phyloP scores from a whole-genome alignment of 2,888 invertebrate species.

The Alcis repandata region DNA sequence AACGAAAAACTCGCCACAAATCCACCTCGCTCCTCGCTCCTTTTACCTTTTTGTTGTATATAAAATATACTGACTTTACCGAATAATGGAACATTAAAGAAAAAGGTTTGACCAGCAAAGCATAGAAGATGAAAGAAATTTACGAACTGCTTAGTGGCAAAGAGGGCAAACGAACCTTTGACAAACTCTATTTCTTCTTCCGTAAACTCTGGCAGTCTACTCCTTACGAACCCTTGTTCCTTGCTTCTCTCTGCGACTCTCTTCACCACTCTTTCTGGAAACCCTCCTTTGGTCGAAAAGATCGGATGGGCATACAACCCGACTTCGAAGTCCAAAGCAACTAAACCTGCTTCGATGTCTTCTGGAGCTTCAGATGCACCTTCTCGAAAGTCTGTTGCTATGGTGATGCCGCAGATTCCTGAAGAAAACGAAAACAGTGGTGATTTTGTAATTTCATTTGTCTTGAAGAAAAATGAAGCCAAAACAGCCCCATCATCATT shows the following conservation, averaged over 20 bases:
- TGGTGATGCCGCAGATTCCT: conserved; percentile 71
- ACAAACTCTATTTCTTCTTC: conserved; percentile 69
- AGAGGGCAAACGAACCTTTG: conserved; percentile 63
- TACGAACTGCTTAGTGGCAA: too few species aligned
- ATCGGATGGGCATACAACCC: conserved; percentile 81
- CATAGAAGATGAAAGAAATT: too few species aligned
- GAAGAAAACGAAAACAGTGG: neutral
- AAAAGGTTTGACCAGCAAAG: too few species aligned
- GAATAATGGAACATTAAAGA: too few species aligned
- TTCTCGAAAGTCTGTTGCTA: conserved; percentile 69
- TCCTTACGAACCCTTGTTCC: conserved; percentile 75
- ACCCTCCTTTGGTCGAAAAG: conserved; percentile 77
- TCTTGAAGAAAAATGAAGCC: neutral
- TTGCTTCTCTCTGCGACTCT: conserved; percentile 75
- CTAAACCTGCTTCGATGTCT: conserved; percentile 63
- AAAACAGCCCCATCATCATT: too few species aligned
- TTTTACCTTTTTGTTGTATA: too few species aligned
- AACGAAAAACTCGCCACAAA: too few species aligned
- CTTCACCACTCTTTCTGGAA: conserved; percentile 75
- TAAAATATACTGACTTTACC: too few species aligned
- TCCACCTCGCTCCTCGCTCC: too few species aligned
- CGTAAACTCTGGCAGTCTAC: conserved; percentile 80
- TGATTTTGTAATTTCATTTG: neutral
- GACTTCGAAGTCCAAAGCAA: conserved; percentile 68
- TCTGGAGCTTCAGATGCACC: conserved; percentile 60